Evolutionary conservation across 2,113 vertebrate genomes (phyloP).

Genomic region (Copsychus sechellarum): DNA sequence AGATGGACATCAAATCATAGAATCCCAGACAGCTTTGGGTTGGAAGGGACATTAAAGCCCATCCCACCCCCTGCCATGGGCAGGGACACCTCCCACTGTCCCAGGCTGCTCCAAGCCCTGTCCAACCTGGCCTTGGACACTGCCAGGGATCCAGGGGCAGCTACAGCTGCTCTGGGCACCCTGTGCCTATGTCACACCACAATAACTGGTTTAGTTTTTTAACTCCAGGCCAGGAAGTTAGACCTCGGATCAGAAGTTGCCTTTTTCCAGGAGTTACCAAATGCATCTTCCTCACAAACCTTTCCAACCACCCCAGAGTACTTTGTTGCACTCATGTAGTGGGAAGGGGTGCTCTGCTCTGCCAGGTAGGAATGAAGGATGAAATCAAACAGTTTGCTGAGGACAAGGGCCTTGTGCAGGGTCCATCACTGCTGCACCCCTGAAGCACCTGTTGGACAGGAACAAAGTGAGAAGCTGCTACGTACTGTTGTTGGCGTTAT

Average conservation of each 20-base stretch:
- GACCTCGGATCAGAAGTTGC: neutral
- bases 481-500: constrained; percentile 89
- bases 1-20: neutral
- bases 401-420: neutral
- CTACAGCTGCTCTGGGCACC: neutral
- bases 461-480: neutral
- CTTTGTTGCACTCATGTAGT: neutral
- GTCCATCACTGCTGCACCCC: neutral
- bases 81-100: neutral
- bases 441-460: neutral
- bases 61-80: neutral
- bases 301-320: neutral
- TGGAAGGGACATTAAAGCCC: neutral
- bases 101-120: rapidly evolving
- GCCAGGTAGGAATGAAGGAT: neutral
- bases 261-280: neutral
- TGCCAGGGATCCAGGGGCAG: neutral
- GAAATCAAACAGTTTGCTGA: neutral
- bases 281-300: neutral
- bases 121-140: neutral
- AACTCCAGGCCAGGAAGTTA: neutral
- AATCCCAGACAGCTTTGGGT: neutral
- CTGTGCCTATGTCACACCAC: neutral
- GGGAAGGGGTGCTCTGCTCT: neutral
- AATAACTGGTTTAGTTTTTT: neutral